Conservation (phyloP, 2,888 invertebrate species). For the Stegophylla sp. region DNA sequence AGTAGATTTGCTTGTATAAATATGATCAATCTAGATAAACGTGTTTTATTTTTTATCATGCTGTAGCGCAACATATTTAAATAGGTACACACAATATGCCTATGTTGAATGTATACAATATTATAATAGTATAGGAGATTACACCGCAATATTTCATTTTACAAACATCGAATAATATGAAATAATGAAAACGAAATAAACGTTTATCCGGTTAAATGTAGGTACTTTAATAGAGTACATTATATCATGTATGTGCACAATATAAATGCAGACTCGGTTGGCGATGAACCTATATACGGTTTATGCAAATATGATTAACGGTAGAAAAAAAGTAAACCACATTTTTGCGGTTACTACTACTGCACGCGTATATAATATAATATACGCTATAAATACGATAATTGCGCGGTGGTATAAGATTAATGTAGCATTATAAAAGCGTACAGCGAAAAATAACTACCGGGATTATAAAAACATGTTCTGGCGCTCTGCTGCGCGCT, state of each 20-base stretch:
- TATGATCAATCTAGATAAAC: conserved; percentile 37
- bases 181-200: conserved; percentile 39
- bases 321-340: conserved; percentile 44
- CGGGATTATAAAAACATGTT: conserved; percentile 35
- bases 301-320: conserved; percentile 47
- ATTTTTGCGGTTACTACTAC: conserved; percentile 45
- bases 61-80: background rate
- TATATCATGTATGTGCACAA: background rate
- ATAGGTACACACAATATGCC: background rate
- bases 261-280: background rate
- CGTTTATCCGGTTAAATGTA: conserved; percentile 43
- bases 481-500: background rate
- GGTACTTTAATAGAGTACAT: conserved; percentile 2
- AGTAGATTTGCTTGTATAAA: conserved; percentile 16
- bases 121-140: too few species aligned
- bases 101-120: too few species aligned
- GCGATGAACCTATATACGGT: background rate
- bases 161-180: conserved; percentile 21
- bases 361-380: background rate
- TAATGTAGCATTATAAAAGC: conserved; percentile 10
- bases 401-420: conserved; percentile 37
- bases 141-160: conserved; percentile 38
- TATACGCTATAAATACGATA: too few species aligned
- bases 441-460: conserved; percentile 32
- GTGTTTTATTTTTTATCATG: conserved; percentile 18